phyloP scores from a whole-genome alignment of 1,140 invertebrate genomes.

The Ceratina japonica region DNA sequence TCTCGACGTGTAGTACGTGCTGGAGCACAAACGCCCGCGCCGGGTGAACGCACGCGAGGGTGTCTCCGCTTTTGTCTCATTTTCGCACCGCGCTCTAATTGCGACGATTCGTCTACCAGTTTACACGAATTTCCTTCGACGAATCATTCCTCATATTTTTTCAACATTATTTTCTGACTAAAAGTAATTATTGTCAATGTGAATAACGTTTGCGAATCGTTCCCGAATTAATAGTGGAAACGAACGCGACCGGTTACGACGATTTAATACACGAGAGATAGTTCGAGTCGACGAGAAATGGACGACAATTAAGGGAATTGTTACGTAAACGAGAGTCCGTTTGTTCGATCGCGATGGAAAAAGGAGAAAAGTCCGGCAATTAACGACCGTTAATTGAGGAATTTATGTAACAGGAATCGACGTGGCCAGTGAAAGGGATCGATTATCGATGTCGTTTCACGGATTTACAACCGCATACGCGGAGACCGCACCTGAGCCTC shows the following conservation, averaged over 20 bases:
- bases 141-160: not conserved
- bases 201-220: too few relatives aligned
- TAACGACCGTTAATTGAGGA: conserved; percentile 30
- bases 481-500: conserved; percentile 15
- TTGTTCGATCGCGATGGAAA: not conserved
- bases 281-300: too few relatives aligned
- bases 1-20: conserved; percentile 11
- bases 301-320: too few relatives aligned
- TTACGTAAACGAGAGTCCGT: too few relatives aligned
- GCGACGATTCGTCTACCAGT: conserved; percentile 18
- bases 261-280: too few relatives aligned
- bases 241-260: too few relatives aligned
- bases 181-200: too few relatives aligned
- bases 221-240: too few relatives aligned
- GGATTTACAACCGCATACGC: conserved; percentile 33
- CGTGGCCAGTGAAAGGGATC: conserved; percentile 39
- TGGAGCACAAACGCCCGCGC: not conserved
- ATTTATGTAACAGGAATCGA: conserved; percentile 38
- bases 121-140: not conserved
- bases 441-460: conserved; percentile 41
- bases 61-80: conserved; percentile 39
- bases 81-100: conserved; percentile 24
- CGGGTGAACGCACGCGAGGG: conserved; percentile 33
- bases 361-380: not conserved
- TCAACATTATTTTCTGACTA: not conserved